Percentiles rank a stretch among this genome's conserved stretches.
Evolutionary conservation across 2,797 vertebrate species (phyloP).

Genomic region (Mycteria americana): DNA sequence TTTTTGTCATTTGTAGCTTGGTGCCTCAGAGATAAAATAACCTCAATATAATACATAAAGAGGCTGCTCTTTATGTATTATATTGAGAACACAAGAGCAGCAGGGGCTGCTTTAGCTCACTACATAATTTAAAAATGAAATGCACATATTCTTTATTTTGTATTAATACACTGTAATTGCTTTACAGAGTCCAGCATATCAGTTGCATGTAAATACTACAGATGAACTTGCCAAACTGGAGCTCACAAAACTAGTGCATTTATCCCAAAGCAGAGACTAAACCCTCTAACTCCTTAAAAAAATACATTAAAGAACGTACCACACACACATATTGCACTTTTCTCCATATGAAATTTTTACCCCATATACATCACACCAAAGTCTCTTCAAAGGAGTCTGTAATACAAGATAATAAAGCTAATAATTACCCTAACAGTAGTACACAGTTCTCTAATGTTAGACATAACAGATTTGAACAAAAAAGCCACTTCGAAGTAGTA

Average conservation of each 20-base stretch:
- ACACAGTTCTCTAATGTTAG: constrained; percentile 41
- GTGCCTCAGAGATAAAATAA: neutral
- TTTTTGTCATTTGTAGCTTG: neutral
- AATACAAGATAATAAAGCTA: constrained; percentile 68
- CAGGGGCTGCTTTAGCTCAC: neutral
- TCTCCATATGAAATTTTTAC: constrained; percentile 72
- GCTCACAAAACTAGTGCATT: constrained; percentile 70
- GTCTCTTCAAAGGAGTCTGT: constrained; percentile 74
- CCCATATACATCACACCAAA: constrained; percentile 71
- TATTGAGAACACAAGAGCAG: neutral
- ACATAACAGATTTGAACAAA: constrained; percentile 4
- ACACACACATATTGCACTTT: constrained; percentile 79
- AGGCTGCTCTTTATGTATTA: too few relatives aligned
- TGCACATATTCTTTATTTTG: constrained; percentile 39
- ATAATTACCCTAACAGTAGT: constrained; percentile 64
- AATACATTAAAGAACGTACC: constrained; percentile 76
- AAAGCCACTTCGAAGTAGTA: constrained; percentile 22
- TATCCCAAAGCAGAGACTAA: constrained; percentile 73
- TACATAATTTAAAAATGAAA: constrained; percentile 3
- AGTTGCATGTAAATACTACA: constrained; percentile 64
- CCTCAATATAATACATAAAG: neutral
- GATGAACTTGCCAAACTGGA: constrained; percentile 62
- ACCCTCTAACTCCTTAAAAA: constrained; percentile 70
- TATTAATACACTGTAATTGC: constrained; percentile 64
- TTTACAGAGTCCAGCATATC: constrained; percentile 71